A percentile compares a stretch with the other conserved stretches of the same genome.
Conservation (phyloP, 2,797 vertebrate genomes). For the Paedocypris micromegethes region DNA sequence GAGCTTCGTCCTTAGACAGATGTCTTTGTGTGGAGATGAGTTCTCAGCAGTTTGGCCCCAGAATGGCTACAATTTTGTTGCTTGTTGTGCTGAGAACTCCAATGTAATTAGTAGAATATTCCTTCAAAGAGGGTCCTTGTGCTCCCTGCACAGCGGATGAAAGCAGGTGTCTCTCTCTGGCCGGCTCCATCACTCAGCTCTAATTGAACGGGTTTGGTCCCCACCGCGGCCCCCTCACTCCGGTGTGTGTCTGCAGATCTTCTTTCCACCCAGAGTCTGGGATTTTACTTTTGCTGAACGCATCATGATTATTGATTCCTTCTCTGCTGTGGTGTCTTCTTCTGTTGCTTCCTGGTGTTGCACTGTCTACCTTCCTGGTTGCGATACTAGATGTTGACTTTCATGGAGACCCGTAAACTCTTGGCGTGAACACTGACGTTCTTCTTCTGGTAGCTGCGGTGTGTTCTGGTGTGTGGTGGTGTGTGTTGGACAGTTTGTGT, state of each 20-base stretch:
- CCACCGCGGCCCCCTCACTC: slow-evolving; percentile 12
- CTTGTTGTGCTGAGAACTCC: slow-evolving; percentile 70
- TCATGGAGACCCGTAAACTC: no score
- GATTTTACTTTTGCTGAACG: slow-evolving; percentile 56
- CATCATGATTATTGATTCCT: slow-evolving; percentile 70
- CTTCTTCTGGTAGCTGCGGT: no score
- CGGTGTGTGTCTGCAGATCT: slow-evolving; percentile 18
- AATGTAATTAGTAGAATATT: slow-evolving; percentile 81
- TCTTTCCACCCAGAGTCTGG: slow-evolving; percentile 16
- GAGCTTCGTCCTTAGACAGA: slow-evolving; percentile 56
- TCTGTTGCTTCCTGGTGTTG: no score
- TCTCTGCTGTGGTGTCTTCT: slow-evolving; percentile 57
- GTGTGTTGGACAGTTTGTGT: no score
- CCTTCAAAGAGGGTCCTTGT: slow-evolving; percentile 77
- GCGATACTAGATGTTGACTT: no score
- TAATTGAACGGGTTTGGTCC: slow-evolving; percentile 73
- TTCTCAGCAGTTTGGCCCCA: slow-evolving; percentile 65
- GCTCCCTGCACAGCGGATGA: slow-evolving; percentile 71
- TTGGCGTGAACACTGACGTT: no score
- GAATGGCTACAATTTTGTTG: slow-evolving; percentile 65
- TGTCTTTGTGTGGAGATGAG: slow-evolving; percentile 56
- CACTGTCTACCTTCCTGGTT: no score
- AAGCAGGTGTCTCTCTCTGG: slow-evolving; percentile 65
- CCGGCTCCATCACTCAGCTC: slow-evolving; percentile 63
- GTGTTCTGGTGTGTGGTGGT: no score